These are phyloP conservation scores for Drosophila littoralis DNA, from an alignment of 1,140 invertebrate species.

Conservation along the genomic window DNA sequence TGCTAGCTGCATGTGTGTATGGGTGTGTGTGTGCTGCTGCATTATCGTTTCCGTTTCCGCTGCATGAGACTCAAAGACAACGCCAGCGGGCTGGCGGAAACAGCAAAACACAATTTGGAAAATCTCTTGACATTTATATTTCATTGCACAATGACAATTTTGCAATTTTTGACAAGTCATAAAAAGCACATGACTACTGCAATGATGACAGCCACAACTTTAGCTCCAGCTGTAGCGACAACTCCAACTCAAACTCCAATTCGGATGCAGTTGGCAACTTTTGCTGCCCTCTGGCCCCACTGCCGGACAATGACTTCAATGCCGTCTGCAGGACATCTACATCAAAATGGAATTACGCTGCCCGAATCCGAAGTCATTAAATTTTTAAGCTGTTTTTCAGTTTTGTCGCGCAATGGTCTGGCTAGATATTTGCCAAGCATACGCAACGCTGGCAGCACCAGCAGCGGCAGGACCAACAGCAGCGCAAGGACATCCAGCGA, in stretches of 20 bases:
- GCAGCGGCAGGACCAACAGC: constrained; percentile 4
- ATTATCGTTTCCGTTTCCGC: constrained; percentile 74
- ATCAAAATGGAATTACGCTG: constrained; percentile 45
- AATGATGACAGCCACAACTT: constrained; percentile 22
- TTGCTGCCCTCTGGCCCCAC: constrained; percentile 10
- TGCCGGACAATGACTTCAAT: constrained; percentile 45
- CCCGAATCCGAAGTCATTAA: constrained; percentile 35
- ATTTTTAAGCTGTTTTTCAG: constrained; percentile 39
- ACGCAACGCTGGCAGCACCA: constrained; percentile 1
- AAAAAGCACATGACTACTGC: constrained; percentile 60
- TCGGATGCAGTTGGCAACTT: background rate
- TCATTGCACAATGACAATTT: constrained; percentile 73
- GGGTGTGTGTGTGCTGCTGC: constrained; percentile 8
- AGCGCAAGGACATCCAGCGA: constrained; percentile 30
- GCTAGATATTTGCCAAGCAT: constrained; percentile 14
- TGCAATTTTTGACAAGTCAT: constrained; percentile 73
- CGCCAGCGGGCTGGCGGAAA: constrained; percentile 35
- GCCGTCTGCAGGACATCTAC: constrained; percentile 22
- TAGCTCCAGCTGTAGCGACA: background rate
- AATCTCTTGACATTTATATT: constrained; percentile 79
- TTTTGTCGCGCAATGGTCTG: constrained; percentile 2
- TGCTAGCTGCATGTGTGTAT: background rate
- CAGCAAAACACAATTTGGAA: constrained; percentile 71
- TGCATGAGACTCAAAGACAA: constrained; percentile 55
- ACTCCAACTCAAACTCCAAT: background rate